phyloP scores from a whole-genome alignment of 2,888 invertebrate genomes.

The Laothoe populi region DNA sequence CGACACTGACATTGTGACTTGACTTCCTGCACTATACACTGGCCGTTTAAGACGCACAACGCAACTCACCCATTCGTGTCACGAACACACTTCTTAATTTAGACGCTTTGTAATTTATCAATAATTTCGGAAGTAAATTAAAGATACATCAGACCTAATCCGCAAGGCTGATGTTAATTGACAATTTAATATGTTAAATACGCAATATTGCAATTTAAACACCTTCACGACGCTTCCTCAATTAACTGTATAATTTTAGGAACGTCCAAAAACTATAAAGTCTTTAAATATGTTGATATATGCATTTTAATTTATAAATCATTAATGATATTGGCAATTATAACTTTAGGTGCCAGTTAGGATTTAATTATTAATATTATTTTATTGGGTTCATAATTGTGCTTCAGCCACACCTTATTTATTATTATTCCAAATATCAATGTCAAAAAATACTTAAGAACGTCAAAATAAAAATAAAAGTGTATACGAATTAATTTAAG shows the following conservation, averaged over 20 bases:
- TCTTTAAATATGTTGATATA: not conserved
- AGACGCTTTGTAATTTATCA: conserved; percentile 30
- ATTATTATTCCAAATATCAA: not conserved
- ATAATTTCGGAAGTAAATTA: conserved; percentile 36
- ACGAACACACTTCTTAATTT: conserved; percentile 32
- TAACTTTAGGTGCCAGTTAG: too few species aligned
- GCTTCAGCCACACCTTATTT: too few species aligned
- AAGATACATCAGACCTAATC: conserved; percentile 13
- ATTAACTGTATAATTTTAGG: not conserved
- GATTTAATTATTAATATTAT: too few species aligned
- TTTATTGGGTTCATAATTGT: too few species aligned
- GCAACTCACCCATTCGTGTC: conserved; percentile 35
- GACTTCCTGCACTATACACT: conserved; percentile 63
- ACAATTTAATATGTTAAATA: conserved; percentile 18
- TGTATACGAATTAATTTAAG: not conserved
- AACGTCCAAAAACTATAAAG: not conserved
- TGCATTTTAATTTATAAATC: too few species aligned
- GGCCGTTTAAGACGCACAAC: conserved; percentile 40
- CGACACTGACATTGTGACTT: conserved; percentile 75
- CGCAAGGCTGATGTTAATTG: conserved; percentile 18
- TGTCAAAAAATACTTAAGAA: not conserved
- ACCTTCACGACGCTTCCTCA: not conserved
- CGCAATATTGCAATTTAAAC: conserved; percentile 9
- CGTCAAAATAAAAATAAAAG: not conserved
- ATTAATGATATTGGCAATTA: too few species aligned